Evolutionary conservation across 2,113 vertebrate species (phyloP), one percentile per base, ranked within the genome.

Genomic region (Rhinogobius similis): DNA sequence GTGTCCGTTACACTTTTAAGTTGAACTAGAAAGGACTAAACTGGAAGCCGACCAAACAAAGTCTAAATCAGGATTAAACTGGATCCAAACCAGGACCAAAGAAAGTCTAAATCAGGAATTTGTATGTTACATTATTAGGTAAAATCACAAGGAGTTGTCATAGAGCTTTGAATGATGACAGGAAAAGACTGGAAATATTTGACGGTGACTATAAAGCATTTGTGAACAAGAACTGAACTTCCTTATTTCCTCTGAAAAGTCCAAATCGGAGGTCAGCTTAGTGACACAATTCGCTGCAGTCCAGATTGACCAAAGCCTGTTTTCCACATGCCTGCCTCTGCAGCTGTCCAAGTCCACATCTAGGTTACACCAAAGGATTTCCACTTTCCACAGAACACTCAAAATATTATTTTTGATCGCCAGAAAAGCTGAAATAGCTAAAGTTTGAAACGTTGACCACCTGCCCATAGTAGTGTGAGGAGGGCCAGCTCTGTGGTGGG

Each of bases 271-370:
- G 82, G 82, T 89, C 84, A 75, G 64, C 59, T 67, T 65, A 59
- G 67, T 85, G 83, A 86, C 87, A 88, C 70, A 76, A 58, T 74
- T 68, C 71, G 59, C 75, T 68, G 77, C 76, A 84, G 82, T 77
- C 88, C 76, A 77, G 78, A 86, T 82, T 76, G 86, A 85, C 77
- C 55, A 86, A 84, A 90, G 83, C 83, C 82, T 76, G 83, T 90
- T 91, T 90, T 91, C 86, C 89, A 87, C 87, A 88, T 87, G 90
- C 83, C 81, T 84, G 82, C 85, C 73, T 82, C 82, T 82, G 80
- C 90, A 92, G 89, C 89, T 88, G 88, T 86, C 80, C 86, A 82
- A 67, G 73, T 74, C 86, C 83, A 82, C 87, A 84, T 89, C 86
- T 88, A 81, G 82, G 85, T 86, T 86, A 83, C 82, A 77, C 73